Percentiles rank a stretch among this genome's conserved stretches.
Evolutionary conservation across 2,797 vertebrate species (phyloP).

Genomic region (Meriones psammophilus): DNA sequence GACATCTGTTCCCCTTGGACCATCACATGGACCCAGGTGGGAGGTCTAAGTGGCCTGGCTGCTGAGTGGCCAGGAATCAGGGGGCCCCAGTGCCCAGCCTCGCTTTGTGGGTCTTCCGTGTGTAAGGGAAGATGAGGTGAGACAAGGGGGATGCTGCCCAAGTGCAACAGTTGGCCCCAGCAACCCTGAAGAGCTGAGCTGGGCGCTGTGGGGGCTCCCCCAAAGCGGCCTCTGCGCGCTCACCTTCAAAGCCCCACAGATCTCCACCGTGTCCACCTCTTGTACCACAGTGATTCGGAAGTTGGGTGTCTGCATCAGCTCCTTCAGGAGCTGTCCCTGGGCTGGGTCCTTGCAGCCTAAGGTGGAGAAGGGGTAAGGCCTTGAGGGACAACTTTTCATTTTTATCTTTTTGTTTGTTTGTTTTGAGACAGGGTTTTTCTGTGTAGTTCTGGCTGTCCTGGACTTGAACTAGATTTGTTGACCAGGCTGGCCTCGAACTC

Average conservation of each 20-base stretch:
- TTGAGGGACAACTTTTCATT: background rate
- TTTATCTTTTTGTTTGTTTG: background rate
- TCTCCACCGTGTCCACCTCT: slow-evolving; percentile 97
- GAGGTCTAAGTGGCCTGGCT: too few relatives aligned
- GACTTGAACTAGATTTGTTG: too few relatives aligned
- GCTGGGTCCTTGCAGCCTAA: slow-evolving; percentile 93
- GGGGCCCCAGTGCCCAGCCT: background rate
- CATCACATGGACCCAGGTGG: background rate
- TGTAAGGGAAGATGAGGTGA: background rate
- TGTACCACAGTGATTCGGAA: slow-evolving; percentile 96
- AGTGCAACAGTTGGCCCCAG: background rate
- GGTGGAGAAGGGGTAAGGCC: slow-evolving; percentile 14
- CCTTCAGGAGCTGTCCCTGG: slow-evolving; percentile 92
- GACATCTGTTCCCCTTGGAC: background rate
- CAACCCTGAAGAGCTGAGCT: background rate
- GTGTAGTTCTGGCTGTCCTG: too few relatives aligned
- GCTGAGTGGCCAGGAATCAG: background rate
- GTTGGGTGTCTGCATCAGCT: slow-evolving; percentile 96
- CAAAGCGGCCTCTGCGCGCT: background rate
- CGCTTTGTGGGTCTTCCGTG: background rate
- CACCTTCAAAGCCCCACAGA: slow-evolving; percentile 99
- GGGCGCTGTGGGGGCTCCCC: background rate
- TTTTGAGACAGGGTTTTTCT: too few relatives aligned
- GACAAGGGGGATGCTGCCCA: background rate
- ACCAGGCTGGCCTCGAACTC: too few relatives aligned